These are phyloP conservation scores for Geodia barretti DNA, from an alignment of 37 sponge, comb jelly and placozoan species.

Conservation along the genomic window DNA sequence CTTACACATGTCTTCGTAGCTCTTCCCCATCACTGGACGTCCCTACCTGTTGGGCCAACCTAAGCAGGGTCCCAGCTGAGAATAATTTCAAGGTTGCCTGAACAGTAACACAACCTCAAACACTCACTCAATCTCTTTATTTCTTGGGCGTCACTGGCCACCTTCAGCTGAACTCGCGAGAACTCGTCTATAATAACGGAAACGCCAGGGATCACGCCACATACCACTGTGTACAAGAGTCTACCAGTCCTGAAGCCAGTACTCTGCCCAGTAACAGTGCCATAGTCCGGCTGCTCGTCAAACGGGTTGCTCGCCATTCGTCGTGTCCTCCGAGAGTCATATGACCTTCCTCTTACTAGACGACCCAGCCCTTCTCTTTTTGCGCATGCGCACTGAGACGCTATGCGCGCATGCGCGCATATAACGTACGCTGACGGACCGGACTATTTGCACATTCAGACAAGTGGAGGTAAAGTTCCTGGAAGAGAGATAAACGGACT, in stretches of 20 bases:
- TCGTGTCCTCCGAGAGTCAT: too few species aligned
- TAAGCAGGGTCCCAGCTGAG: background rate
- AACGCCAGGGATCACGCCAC: background rate
- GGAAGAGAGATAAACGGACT: too few species aligned
- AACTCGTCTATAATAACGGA: background rate
- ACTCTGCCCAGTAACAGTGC: constrained; percentile 27
- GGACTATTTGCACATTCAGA: too few species aligned
- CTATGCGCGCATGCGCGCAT: too few species aligned
- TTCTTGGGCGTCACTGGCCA: background rate
- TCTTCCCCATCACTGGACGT: background rate
- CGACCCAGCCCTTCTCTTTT: too few species aligned
- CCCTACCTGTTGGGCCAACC: background rate
- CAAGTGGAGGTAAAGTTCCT: too few species aligned
- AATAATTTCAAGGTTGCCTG: too few species aligned
- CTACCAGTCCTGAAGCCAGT: constrained; percentile 18
- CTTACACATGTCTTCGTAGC: background rate
- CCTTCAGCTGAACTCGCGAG: background rate
- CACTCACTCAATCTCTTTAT: background rate
- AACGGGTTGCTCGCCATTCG: constrained; percentile 36
- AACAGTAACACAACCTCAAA: background rate
- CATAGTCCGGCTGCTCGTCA: constrained; percentile 28
- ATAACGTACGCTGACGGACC: too few species aligned
- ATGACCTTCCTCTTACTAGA: too few species aligned
- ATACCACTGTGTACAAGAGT: background rate
- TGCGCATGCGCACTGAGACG: too few species aligned